Evolutionary conservation across 2,888 invertebrate genomes (phyloP).

Genomic region (Tipula confusa): DNA sequence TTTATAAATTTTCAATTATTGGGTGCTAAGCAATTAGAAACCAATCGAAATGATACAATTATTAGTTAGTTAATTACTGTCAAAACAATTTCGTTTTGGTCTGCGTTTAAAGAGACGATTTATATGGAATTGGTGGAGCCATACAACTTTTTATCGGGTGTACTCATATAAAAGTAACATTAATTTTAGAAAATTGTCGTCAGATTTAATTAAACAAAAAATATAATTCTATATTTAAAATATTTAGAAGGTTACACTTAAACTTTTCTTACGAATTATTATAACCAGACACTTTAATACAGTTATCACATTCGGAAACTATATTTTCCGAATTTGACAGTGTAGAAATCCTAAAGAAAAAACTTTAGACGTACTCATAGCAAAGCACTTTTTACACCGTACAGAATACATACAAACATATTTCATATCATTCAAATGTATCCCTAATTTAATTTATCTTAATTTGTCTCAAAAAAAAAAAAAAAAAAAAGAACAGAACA

Average conservation of each 20-base stretch:
- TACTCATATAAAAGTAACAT: too few species aligned
- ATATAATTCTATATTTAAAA: background rate
- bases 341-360: background rate
- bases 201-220: background rate
- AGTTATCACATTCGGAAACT: background rate
- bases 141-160: too few species aligned
- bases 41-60: too few species aligned
- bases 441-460: constrained; percentile 12
- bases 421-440: background rate
- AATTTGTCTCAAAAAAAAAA: background rate
- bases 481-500: background rate
- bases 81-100: too few species aligned
- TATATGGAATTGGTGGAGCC: too few species aligned
- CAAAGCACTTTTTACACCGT: background rate
- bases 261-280: background rate
- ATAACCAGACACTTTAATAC: background rate
- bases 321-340: background rate
- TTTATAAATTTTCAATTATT: too few species aligned
- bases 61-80: too few species aligned
- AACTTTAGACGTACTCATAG: too few species aligned
- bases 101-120: too few species aligned
- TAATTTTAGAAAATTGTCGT: background rate
- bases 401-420: background rate
- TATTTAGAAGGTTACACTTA: background rate
- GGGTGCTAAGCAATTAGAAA: too few species aligned